phyloP scores from a whole-genome alignment of 2,113 vertebrate species.

The Leptosomus discolor region DNA sequence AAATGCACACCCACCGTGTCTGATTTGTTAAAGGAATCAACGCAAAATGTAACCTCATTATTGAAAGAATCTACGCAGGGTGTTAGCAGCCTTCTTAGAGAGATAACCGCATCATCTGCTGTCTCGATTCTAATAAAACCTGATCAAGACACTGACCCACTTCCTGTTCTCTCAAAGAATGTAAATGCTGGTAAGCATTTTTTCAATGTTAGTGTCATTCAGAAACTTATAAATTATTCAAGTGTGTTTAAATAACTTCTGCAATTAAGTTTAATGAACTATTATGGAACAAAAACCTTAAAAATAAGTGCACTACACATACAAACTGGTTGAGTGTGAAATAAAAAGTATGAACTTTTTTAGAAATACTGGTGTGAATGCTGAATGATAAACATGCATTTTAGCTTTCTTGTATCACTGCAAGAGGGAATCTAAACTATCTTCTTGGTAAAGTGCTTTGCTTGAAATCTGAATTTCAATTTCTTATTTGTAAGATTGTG shows the following conservation, averaged over 20 bases:
- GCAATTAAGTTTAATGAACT: neutral
- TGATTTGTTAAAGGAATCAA: constrained; percentile 92
- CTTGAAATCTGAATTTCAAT: neutral
- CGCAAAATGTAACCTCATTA: constrained; percentile 92
- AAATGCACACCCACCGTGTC: constrained; percentile 81
- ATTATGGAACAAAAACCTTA: neutral
- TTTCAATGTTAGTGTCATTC: neutral
- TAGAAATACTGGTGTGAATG: neutral
- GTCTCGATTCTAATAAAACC: constrained; percentile 85
- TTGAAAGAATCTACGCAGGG: constrained; percentile 95
- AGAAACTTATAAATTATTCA: neutral
- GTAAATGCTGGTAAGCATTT: constrained; percentile 64
- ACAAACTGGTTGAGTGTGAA: neutral
- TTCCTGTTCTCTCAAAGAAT: constrained; percentile 84
- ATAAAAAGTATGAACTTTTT: neutral
- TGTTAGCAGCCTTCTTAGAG: constrained; percentile 90
- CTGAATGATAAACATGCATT: neutral
- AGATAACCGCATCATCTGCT: constrained; percentile 89
- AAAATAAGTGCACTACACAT: neutral
- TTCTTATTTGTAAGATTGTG: neutral
- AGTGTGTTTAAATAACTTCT: neutral
- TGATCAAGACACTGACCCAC: constrained; percentile 84
- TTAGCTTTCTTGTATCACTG: neutral
- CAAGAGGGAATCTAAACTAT: neutral
- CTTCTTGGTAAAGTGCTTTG: neutral